A percentile compares a stretch with the other conserved stretches of the same genome.
Conservation (phyloP, 2,113 vertebrate genomes). For the Platycercus adscitus region DNA sequence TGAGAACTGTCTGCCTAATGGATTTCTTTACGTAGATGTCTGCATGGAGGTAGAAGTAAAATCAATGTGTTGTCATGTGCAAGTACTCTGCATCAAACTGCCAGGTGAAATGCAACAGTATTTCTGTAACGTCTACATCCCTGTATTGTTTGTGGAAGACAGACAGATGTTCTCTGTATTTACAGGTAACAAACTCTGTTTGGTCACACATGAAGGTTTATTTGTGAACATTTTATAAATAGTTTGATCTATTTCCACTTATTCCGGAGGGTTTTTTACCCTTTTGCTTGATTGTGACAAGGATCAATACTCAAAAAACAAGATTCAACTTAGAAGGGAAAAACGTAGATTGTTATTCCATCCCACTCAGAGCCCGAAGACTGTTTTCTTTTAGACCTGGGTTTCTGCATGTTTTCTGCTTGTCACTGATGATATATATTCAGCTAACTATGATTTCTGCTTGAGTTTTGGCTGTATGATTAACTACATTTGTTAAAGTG, state of each 20-base stretch:
- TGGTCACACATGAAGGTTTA: constrained; percentile 23
- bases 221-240: constrained; percentile 26
- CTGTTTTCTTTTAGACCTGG: not conserved
- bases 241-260: not conserved
- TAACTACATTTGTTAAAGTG: not conserved
- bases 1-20: constrained; percentile 98
- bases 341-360: not conserved
- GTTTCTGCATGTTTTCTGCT: not conserved
- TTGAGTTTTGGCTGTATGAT: not conserved
- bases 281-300: not conserved
- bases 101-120: constrained; percentile 87
- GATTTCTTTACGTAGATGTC: constrained; percentile 96
- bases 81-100: constrained; percentile 87
- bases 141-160: constrained; percentile 73
- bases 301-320: not conserved
- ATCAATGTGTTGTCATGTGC: constrained; percentile 99
- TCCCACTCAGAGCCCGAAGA: not conserved
- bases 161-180: constrained; percentile 74
- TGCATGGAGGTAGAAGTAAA: constrained; percentile 93
- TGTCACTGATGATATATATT: not conserved
- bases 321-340: not conserved
- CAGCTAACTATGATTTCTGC: not conserved
- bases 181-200: constrained; percentile 65
- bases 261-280: not conserved
- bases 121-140: constrained; percentile 83